Base-by-base conservation (phyloP, 2,888 invertebrate genomes). In the Protodeltote pygarga region DNA sequence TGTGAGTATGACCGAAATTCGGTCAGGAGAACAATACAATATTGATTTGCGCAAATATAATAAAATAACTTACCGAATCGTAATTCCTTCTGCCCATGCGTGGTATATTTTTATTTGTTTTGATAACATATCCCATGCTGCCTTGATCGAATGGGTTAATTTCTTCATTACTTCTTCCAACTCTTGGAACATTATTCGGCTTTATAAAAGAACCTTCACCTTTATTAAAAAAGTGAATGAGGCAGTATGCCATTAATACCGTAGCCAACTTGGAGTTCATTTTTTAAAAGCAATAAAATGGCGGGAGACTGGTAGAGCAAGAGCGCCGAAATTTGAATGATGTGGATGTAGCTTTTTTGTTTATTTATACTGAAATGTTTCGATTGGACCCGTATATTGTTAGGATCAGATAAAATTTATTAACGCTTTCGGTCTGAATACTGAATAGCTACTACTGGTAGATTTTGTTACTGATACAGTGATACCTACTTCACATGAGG, bases 71-170 rank as follows among this genome's bases (percentile, higher is more conserved):
- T 71, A 92, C 91, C 68, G 89, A 89, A 67, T 91, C 88, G 33
- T 83, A 90, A 59, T 91, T 92, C 55, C 92, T 81, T 58, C 92
- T 75, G 2, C 92, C 92, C 86, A 92, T 90, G 2, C 92, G 74
- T 10, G 92, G 92, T 63, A 92, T 91, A 65, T 87, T 90, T 54
- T 91, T 92, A 67, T 80, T 86, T 0, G 89, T 87, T 76, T 91
- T 91, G 31, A 92, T 91, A 48, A 92, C 92, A 41, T 92, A 92
- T 2, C 90, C 91, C 85, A 87, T 83, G 38, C 79, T 63, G 21
- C 77, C 80, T 44, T 85, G 83, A 37, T 86, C 89, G 46, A 76
- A 91, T 3, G 82, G 75, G 9, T 78, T 81, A 15, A 81, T 80
- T 5, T 77, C 87, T 58, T 92, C 91, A 51, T 87, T 90, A 38